These are phyloP conservation scores for Amphimedon queenslandica DNA, from an alignment of 37 sponge, comb jelly and placozoan genomes.

Conservation along the genomic window DNA sequence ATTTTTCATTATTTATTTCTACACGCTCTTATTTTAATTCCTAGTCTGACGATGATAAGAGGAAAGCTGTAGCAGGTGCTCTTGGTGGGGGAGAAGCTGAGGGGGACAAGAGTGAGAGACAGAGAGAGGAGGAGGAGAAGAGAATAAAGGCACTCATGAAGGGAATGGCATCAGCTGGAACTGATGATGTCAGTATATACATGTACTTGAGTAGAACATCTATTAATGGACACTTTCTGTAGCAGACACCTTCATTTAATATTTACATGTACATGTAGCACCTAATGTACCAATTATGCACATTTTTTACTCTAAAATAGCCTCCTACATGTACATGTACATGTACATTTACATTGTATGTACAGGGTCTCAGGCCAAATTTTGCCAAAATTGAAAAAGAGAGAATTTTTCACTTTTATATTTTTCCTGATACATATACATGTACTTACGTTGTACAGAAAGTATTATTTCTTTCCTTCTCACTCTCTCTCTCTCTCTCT, in stretches of 20 bases:
- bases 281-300: background rate
- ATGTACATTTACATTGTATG: too few relatives aligned
- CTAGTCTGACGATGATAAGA: conserved; percentile 45
- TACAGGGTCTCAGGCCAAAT: too few relatives aligned
- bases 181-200: conserved; percentile 27
- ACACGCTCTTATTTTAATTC: background rate
- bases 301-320: too few relatives aligned
- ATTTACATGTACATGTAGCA: too few relatives aligned
- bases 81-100: conserved; percentile 39
- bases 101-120: conserved; percentile 32
- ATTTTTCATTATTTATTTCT: background rate
- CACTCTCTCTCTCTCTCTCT: background rate
- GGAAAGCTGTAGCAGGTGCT: conserved; percentile 57
- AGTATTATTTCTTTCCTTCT: background rate
- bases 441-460: background rate
- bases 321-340: too few relatives aligned
- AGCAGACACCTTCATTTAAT: background rate
- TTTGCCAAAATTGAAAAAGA: too few relatives aligned
- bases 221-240: too few relatives aligned
- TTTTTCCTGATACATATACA: background rate
- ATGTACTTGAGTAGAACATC: too few relatives aligned
- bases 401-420: too few relatives aligned
- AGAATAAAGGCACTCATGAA: conserved; percentile 78
- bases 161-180: conserved; percentile 60
- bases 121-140: conserved; percentile 68